These are phyloP conservation scores for Coregonus sp. DNA, from an alignment of 2,797 vertebrate species.

Conservation along the genomic window DNA sequence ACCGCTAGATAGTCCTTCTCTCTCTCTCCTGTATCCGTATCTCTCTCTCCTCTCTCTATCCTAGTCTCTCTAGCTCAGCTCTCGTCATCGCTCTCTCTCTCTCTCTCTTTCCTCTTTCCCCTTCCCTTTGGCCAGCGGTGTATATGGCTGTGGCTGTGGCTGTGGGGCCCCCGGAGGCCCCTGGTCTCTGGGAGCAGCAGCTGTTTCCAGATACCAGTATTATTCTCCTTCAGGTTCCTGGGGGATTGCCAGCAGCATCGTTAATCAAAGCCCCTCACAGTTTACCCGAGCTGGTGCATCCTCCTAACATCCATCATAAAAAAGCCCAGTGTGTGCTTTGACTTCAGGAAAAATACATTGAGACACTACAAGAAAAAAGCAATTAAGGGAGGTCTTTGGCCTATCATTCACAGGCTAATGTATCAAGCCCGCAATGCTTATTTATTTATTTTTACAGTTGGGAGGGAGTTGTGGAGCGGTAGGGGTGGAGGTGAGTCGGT, in stretches of 20 bases:
- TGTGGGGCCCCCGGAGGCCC: not conserved
- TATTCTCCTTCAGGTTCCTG: conserved; percentile 73
- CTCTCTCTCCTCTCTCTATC: not conserved
- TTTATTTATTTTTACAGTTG: conserved; percentile 15
- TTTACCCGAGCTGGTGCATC: conserved; percentile 54
- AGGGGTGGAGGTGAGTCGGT: conserved; percentile 9
- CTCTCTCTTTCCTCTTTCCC: not conserved
- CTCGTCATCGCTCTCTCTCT: too few relatives aligned
- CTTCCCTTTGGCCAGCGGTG: not conserved
- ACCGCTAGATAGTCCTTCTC: too few relatives aligned
- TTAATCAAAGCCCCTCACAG: conserved; percentile 76
- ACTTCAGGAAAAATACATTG: conserved; percentile 64
- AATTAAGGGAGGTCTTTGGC: conserved; percentile 68
- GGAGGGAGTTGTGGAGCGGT: not conserved
- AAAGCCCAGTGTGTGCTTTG: conserved; percentile 67
- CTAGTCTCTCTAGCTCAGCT: too few relatives aligned
- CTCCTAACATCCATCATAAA: conserved; percentile 78
- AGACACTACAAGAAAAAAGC: conserved; percentile 59
- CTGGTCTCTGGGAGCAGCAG: conserved; percentile 55
- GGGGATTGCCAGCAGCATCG: conserved; percentile 70
- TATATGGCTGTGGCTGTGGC: not conserved
- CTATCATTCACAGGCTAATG: conserved; percentile 70
- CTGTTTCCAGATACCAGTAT: conserved; percentile 69
- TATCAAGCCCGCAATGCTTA: conserved; percentile 50
- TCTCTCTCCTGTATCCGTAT: too few relatives aligned